A percentile compares a stretch with the other conserved stretches of the same genome.
These are phyloP conservation scores for Colletes collaris DNA, from an alignment of 2,888 invertebrate species.

Conservation along the genomic window DNA sequence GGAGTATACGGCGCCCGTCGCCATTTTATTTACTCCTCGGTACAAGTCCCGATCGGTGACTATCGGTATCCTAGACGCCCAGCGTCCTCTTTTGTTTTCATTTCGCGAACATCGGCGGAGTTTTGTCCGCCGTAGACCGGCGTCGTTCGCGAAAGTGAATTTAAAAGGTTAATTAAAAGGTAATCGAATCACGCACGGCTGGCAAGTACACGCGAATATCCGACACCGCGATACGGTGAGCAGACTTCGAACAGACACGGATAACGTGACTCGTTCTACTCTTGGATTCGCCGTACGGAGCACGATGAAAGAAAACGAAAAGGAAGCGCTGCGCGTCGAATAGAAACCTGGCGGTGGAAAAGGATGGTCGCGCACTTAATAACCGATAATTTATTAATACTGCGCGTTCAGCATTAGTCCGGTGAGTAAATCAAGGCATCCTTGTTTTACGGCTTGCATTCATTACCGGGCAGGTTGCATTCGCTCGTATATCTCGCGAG, in stretches of 20 bases:
- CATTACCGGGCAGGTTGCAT: conserved; percentile 80
- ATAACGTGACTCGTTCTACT: conserved; percentile 3
- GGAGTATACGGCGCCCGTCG: conserved; percentile 40
- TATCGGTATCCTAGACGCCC: conserved; percentile 39
- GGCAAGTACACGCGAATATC: neutral
- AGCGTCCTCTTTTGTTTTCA: conserved; percentile 12
- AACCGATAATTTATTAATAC: conserved; percentile 82
- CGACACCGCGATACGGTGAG: conserved; percentile 1
- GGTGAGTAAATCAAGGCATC: conserved; percentile 81
- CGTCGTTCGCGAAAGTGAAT: too few species aligned
- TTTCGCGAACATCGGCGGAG: conserved; percentile 11
- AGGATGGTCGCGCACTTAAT: conserved; percentile 76
- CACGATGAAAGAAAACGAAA: neutral
- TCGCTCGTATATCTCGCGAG: conserved; percentile 81
- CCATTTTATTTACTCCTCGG: conserved; percentile 56
- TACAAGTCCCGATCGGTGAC: conserved; percentile 47
- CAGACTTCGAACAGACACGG: neutral
- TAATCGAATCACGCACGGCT: conserved; percentile 6
- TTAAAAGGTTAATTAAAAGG: neutral
- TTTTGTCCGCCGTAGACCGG: neutral
- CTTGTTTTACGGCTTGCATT: conserved; percentile 82
- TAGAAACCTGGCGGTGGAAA: conserved; percentile 45
- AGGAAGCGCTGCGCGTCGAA: conserved; percentile 11
- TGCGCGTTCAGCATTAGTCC: conserved; percentile 75
- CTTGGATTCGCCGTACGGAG: neutral